These are phyloP conservation scores for Craniophora ligustri DNA, from an alignment of 2,888 invertebrate genomes.

Conservation along the genomic window DNA sequence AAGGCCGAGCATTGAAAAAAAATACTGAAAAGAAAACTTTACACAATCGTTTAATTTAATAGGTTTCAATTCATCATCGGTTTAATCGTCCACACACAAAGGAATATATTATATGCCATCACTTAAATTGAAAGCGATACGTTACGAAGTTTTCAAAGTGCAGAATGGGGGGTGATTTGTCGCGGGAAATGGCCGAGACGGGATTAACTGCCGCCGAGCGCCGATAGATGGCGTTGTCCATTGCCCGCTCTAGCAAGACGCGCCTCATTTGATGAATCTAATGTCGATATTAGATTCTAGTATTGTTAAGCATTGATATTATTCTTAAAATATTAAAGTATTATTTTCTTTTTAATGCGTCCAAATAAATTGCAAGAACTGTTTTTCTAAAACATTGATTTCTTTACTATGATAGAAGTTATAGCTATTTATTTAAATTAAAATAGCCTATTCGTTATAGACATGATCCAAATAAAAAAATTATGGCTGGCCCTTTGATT, in stretches of 20 bases:
- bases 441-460: no score
- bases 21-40: no score
- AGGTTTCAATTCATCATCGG: constrained; percentile 17
- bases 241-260: constrained; percentile 23
- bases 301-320: neutral
- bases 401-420: no score
- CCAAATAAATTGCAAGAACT: no score
- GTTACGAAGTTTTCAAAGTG: constrained; percentile 48
- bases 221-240: constrained; percentile 49
- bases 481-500: no score
- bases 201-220: constrained; percentile 48
- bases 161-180: constrained; percentile 54
- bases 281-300: constrained; percentile 15
- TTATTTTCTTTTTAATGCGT: no score
- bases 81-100: constrained; percentile 36
- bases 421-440: no score
- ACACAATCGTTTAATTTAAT: no score
- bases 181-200: constrained; percentile 52
- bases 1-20: no score
- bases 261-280: constrained; percentile 28
- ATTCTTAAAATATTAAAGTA: no score
- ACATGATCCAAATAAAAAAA: no score
- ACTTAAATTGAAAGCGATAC: constrained; percentile 56
- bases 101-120: constrained; percentile 32
- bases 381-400: no score